Evolutionary conservation across 2,113 vertebrate genomes (phyloP).

Genomic region (Rhynchomys soricoides): DNA sequence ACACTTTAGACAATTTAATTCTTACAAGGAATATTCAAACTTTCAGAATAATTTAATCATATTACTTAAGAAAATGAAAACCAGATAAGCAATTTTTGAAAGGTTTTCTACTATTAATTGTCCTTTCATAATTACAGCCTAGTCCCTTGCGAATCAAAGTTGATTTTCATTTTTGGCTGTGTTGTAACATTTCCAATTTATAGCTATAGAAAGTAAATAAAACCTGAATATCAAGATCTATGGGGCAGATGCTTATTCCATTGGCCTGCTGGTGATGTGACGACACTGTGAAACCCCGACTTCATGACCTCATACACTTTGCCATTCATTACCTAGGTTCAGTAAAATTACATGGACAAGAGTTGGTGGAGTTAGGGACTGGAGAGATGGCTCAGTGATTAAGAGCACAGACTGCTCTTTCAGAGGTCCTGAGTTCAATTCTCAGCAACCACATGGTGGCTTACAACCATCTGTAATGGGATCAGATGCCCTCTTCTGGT

Average conservation of each 20-base stretch:
- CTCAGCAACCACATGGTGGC: no score
- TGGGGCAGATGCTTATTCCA: background rate
- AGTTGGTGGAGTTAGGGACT: background rate
- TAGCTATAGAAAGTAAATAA: background rate
- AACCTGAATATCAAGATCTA: background rate
- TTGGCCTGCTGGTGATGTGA: background rate
- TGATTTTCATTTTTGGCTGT: background rate
- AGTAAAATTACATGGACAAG: background rate
- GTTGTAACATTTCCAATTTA: background rate
- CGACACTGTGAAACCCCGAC: background rate
- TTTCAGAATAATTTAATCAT: conserved; percentile 20
- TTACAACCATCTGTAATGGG: no score
- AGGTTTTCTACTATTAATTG: background rate
- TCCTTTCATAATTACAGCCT: background rate
- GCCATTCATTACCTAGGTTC: background rate
- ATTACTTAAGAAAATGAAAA: background rate
- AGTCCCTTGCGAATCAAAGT: background rate
- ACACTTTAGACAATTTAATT: background rate
- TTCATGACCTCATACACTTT: background rate
- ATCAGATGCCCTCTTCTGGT: no score
- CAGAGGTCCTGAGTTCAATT: no score
- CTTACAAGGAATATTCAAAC: background rate
- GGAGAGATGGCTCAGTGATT: no score
- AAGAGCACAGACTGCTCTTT: no score
- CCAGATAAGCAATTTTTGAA: background rate